Evolutionary conservation across 1,140 invertebrate genomes (phyloP).

Genomic region (Coboldia fuscipes): DNA sequence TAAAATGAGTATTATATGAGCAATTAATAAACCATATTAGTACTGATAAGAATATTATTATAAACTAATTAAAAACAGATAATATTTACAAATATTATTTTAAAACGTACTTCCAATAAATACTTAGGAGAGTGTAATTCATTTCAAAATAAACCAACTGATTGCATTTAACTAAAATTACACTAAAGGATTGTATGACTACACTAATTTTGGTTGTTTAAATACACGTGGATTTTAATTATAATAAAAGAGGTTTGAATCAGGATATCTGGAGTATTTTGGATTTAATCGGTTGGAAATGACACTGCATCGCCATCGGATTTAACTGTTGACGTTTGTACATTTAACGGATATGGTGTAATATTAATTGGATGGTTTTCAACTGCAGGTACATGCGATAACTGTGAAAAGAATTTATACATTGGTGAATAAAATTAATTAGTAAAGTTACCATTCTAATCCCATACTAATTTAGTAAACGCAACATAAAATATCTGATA

Average conservation of each 20-base stretch:
- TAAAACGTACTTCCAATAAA: neutral
- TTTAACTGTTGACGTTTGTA: too few species aligned
- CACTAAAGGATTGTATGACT: neutral
- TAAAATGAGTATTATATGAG: constrained; percentile 3
- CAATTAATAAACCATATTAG: constrained; percentile 3
- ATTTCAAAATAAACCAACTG: neutral
- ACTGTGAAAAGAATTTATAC: neutral
- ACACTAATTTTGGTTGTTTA: neutral
- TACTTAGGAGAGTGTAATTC: constrained; percentile 1
- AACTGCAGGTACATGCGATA: neutral
- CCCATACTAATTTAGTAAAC: constrained; percentile 1
- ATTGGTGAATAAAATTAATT: constrained; percentile 2
- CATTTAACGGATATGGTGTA: neutral
- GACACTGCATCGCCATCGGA: too few species aligned
- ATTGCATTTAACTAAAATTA: neutral
- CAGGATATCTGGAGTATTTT: too few species aligned
- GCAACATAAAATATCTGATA: constrained; percentile 3
- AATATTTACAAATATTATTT: constrained; percentile 3
- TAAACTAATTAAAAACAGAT: constrained; percentile 4
- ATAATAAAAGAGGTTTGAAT: too few species aligned
- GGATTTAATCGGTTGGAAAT: too few species aligned
- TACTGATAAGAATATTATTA: constrained; percentile 5
- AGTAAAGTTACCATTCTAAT: constrained; percentile 2
- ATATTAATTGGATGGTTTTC: neutral
- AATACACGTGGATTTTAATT: too few species aligned